Conservation (phyloP, 2,113 vertebrate species). For the Megaceryle maxima region DNA sequence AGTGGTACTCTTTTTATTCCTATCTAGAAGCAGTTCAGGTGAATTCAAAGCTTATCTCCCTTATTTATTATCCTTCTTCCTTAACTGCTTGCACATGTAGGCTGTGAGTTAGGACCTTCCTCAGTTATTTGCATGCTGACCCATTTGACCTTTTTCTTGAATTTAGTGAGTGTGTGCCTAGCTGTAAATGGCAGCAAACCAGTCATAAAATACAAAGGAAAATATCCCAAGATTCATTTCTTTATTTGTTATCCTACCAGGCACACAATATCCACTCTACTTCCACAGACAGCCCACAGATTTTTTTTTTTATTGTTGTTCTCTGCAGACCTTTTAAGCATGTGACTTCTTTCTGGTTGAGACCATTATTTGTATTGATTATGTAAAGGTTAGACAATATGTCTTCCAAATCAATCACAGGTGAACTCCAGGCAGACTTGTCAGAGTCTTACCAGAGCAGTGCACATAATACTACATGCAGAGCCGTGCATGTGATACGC, state of each 20-base stretch:
- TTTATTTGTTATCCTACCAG: not conserved
- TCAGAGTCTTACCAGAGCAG: not conserved
- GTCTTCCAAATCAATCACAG: not conserved
- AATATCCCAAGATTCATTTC: not conserved
- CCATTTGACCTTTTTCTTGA: not conserved
- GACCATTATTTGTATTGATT: not conserved
- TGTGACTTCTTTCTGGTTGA: not conserved
- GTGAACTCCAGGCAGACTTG: not conserved
- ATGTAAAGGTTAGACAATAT: not conserved
- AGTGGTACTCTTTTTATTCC: not conserved
- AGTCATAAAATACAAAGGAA: not conserved
- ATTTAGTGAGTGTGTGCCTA: not conserved
- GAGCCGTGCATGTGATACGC: not conserved
- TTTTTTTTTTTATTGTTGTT: not conserved
- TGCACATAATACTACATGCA: not conserved
- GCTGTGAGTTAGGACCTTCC: not conserved
- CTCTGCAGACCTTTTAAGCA: not conserved
- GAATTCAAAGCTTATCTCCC: not conserved
- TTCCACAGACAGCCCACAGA: not conserved
- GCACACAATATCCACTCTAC: not conserved
- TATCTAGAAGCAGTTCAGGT: not conserved
- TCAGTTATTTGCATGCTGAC: not conserved
- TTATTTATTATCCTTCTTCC: not conserved
- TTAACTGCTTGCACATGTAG: not conserved
- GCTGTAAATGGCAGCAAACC: not conserved